Base-by-base conservation (phyloP, 2,113 vertebrate genomes). In the Hydrochoerus hydrochaeris region DNA sequence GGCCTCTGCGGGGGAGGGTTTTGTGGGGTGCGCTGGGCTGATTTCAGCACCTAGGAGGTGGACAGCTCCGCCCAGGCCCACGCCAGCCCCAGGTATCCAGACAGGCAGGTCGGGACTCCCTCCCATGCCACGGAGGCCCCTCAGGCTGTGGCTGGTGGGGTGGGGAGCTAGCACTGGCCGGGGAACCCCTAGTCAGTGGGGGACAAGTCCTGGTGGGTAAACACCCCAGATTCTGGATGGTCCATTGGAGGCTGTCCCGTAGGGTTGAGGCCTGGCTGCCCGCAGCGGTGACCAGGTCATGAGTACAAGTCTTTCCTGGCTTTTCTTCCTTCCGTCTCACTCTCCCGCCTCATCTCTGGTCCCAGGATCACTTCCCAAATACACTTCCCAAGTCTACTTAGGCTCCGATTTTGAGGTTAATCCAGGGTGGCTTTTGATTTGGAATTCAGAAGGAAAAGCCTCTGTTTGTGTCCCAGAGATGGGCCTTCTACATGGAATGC, bases 1-100 rank as follows among this genome's bases (percentile, higher is more conserved):
- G 35, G 20, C 63, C 35, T 77, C 67, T 71, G 81, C 13, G 57
- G 92, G 13, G 57, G 63, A 20, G 26, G 54, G 24, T 17, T 46
- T 49, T 44, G 63, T 6, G 54, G 22, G 80, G 28, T 30, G 35
- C 0, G 0, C 26, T 2, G 28, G 13, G 5, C 16, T 2, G 52
- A 20, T 80, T 95, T 97, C 96, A 97, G 96, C 95, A 93, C 95
- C 0, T 0, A 0, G 2, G 2, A 0, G 5, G 0, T 0, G 87
- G 93, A 97, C 90, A 96, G 90, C 77, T 85, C 90, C 82, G 2
- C 13, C 1, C 32, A 2, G 1, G 10, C 46, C 2, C 2, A 3
- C 4, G 41, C 1, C 2, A 1, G 19, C 20, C 41, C 58, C 80
- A 14, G 52, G 19, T 6, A 30, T 63, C 62, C 54, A 62, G 69